These are phyloP conservation scores for Magallana gigas DNA, from an alignment of 1,140 invertebrate species.

Conservation along the genomic window DNA sequence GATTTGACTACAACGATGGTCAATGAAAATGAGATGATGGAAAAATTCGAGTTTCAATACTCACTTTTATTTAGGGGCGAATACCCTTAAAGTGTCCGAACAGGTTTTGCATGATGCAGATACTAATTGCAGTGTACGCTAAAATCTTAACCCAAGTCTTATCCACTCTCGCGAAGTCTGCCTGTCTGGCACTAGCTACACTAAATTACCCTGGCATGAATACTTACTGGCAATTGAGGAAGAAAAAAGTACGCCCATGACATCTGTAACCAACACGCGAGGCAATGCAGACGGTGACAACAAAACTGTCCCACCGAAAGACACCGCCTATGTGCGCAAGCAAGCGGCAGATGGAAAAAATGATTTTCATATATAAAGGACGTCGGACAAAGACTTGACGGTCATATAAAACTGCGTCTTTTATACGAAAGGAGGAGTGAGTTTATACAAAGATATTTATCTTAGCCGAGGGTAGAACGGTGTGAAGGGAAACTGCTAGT, in stretches of 20 bases:
- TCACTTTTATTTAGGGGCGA: too few relatives aligned
- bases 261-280: background rate
- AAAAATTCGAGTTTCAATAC: too few relatives aligned
- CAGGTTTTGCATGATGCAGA: too few relatives aligned
- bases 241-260: conserved; percentile 17
- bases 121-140: too few relatives aligned
- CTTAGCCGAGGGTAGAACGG: background rate
- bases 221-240: conserved; percentile 25
- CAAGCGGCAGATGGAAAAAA: conserved; percentile 4
- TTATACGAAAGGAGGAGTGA: background rate
- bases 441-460: background rate
- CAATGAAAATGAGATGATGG: too few relatives aligned
- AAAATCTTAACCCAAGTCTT: too few relatives aligned
- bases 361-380: background rate
- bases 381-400: conserved; percentile 11
- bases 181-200: background rate
- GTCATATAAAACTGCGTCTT: background rate
- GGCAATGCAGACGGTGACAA: background rate
- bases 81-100: too few relatives aligned
- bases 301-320: background rate
- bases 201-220: background rate
- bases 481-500: background rate
- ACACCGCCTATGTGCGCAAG: background rate
- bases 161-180: too few relatives aligned
- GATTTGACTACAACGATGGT: too few relatives aligned